Base-by-base conservation (phyloP, 2,888 invertebrate species). In the Conchocele bisecta region DNA sequence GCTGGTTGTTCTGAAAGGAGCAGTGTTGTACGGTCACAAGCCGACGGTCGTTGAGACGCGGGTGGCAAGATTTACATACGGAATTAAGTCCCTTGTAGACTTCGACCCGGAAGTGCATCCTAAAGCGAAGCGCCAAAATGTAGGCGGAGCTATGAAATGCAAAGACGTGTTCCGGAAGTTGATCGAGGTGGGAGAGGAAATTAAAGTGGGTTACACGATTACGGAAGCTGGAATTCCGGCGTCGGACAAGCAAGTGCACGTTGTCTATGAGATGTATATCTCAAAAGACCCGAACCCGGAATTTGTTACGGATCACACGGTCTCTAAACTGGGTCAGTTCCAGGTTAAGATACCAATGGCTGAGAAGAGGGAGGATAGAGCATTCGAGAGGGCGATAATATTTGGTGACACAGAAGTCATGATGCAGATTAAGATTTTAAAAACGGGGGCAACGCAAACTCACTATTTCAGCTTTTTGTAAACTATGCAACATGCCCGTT, bases 361-460 rank as follows among this genome's bases (percentile, higher is more conserved):
- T 33, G 58, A 51, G n/a, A 39, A 42, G 17, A 33, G 22, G 26
- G 15, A 54, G 22, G 33, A 63, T 48, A 28, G 61, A 17, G 69
- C 68, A 20, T 57, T 75, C 20, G 69, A 79, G 48, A 65, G 64
- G 24, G 66, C 72, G 0, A 63, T 70, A 39, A 51, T 75, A n/a
- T 79, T 79, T 65, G 79, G 79, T n/a, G 79, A 79, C 20, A 79
- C 72, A 22, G 79, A 79, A 67, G 20, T 79, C 0, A 68, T 68
- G 56, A 15, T 68, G 7, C 60, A 48, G 37, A 48, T 68, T 7
- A 68, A 68, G 28, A 46, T 50, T 31, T 15, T 56, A 20, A 44
- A 54, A 22, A 56, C 39, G 0, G 46, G 60, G 1, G 41, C 31
- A 39, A 24, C 44, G 1, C 61, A 56, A 33, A 56, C 60, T 15